Base-by-base conservation (phyloP, 1,140 invertebrate genomes). In the Nebria ingens region DNA sequence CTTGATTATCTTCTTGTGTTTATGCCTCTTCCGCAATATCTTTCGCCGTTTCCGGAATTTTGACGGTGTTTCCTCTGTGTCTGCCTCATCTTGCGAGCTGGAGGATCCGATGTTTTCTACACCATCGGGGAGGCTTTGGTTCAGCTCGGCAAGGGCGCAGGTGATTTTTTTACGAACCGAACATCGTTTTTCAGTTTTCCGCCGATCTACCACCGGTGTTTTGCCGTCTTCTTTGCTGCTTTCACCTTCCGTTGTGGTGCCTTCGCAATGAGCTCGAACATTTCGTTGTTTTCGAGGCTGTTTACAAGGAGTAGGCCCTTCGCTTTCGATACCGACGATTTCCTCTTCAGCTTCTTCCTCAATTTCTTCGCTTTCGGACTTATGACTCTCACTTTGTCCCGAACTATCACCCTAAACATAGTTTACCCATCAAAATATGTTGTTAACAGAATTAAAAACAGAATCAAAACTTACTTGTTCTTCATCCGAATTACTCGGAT, bases 401-500 rank as follows among this genome's bases (percentile, higher is more conserved):
- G 71, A 69, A 59, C 67, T 74, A 19, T 75, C 74, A 42, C 65
- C 71, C 65, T 66, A 40, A 49, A 45, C 4, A 2, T 38, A 51
- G 50, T 3, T 15, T 34, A 51, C n/a, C n/a, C n/a, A n/a, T n/a
- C n/a, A 56, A 34, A 29, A 49, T 20, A 4, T 42, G 15, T 15
- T 13, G 29, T 53, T 20, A 19, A 15, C 2, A 15, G 29, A 4
- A 29, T 29, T 29, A 4, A 13, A 51, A 19, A 51, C 19, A 21
- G 6, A 51, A 51, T 51, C 6, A 51, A 51, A 9, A 51, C 19
- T 20, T 51, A 51, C 73, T 55, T 82, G 79, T 60, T 84, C 82
- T 55, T 84, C 82, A 60, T 88, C 86, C 0, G 85, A 85, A 68
- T 87, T 88, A 59, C 84, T 88, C 22, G 81, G 83, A 64, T 89